A percentile compares a stretch with the other conserved stretches of the same genome.
These are phyloP conservation scores for Cotesia typhae DNA, from an alignment of 1,140 invertebrate species.

Conservation along the genomic window DNA sequence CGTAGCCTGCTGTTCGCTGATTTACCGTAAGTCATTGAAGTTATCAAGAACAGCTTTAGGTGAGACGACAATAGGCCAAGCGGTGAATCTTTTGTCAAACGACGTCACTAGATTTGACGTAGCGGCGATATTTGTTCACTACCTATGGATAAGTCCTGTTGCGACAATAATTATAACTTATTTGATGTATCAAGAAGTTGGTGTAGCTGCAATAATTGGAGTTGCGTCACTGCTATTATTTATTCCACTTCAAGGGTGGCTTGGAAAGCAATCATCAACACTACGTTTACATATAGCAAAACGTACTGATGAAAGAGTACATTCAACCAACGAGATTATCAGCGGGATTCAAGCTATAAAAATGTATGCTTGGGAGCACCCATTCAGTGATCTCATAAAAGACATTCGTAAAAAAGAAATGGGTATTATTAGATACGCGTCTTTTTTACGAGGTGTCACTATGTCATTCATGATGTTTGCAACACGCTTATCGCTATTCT, in stretches of 20 bases:
- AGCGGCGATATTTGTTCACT: constrained; percentile 72
- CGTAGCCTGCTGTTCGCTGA: constrained; percentile 79
- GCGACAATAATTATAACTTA: constrained; percentile 78
- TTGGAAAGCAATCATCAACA: constrained; percentile 73
- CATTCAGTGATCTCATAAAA: constrained; percentile 76
- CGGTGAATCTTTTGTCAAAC: constrained; percentile 89
- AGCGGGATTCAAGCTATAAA: constrained; percentile 69
- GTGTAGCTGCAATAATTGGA: constrained; percentile 78
- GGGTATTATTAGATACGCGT: constrained; percentile 72
- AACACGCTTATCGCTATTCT: constrained; percentile 79
- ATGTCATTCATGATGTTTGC: constrained; percentile 75
- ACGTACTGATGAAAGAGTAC: constrained; percentile 81
- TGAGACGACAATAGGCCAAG: constrained; percentile 82
- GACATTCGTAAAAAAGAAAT: constrained; percentile 71
- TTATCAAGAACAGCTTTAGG: constrained; percentile 74
- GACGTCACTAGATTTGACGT: constrained; percentile 80
- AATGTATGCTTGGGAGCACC: constrained; percentile 91
- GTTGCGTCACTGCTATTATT: constrained; percentile 81
- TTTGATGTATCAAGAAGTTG: constrained; percentile 80
- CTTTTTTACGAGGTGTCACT: constrained; percentile 74
- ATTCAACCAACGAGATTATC: constrained; percentile 86
- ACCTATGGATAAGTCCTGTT: constrained; percentile 78
- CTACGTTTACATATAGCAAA: constrained; percentile 69
- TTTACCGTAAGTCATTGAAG: constrained; percentile 81
- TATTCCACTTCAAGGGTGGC: constrained; percentile 82